Percentiles rank a stretch among this genome's conserved stretches.
Evolutionary conservation across 2,113 vertebrate species (phyloP).

Genomic region (Petaurus breviceps): DNA sequence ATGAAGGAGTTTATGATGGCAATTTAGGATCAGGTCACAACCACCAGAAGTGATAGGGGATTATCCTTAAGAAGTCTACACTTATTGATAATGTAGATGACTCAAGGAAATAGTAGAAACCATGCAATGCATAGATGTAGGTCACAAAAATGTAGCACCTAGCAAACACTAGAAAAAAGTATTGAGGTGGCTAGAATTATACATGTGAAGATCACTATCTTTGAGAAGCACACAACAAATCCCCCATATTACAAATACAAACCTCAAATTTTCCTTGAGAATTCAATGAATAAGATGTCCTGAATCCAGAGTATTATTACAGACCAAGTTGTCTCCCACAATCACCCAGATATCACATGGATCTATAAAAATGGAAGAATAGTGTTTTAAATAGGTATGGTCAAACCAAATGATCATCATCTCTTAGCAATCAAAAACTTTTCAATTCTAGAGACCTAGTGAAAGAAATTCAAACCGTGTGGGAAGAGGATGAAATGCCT

Average conservation of each 20-base stretch:
- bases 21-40: not conserved
- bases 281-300: not conserved
- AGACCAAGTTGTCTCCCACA: not conserved
- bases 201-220: not conserved
- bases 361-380: not conserved
- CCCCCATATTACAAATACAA: not conserved
- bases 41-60: not conserved
- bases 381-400: not conserved
- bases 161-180: not conserved
- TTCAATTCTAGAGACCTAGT: not conserved
- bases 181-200: not conserved
- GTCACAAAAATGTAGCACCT: not conserved
- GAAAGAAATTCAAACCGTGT: not conserved
- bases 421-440: not conserved
- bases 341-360: not conserved
- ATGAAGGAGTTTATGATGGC: not conserved
- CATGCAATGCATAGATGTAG: not conserved
- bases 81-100: not conserved
- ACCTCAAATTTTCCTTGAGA: not conserved
- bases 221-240: not conserved
- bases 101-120: not conserved
- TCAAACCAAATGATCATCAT: not conserved
- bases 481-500: not conserved
- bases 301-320: not conserved
- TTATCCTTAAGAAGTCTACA: not conserved